Percentiles rank a stretch among this genome's conserved stretches.
Evolutionary conservation across 2,797 vertebrate genomes (phyloP).

Genomic region (Falco berigora): DNA sequence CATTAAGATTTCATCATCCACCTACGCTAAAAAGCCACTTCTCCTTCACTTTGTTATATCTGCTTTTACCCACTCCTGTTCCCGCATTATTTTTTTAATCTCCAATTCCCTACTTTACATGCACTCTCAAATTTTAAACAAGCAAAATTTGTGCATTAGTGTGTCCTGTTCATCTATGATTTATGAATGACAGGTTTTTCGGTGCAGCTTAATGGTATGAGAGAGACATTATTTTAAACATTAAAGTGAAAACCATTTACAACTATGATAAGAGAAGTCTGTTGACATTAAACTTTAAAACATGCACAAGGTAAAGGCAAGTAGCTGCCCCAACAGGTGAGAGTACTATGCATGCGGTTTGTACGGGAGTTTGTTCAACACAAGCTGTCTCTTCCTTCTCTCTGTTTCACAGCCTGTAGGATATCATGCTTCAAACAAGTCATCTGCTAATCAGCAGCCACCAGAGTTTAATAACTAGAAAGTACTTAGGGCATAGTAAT

Average conservation of each 20-base stretch:
- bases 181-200: slow-evolving; percentile 87
- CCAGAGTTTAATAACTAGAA: not conserved
- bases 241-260: slow-evolving; percentile 99
- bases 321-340: slow-evolving; percentile 61
- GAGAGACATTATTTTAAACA: slow-evolving; percentile 99
- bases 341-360: not conserved
- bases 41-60: slow-evolving; percentile 67
- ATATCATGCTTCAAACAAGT: not conserved
- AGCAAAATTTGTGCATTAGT: slow-evolving; percentile 94
- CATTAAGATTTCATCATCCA: slow-evolving; percentile 94
- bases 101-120: slow-evolving; percentile 86
- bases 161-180: slow-evolving; percentile 89
- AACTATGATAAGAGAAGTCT: slow-evolving; percentile 95
- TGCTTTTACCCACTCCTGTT: slow-evolving; percentile 77
- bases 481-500: not conserved
- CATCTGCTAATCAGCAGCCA: not conserved
- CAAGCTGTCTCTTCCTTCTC: slow-evolving; percentile 18
- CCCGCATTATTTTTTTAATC: slow-evolving; percentile 92
- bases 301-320: slow-evolving; percentile 80
- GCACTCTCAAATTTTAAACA: slow-evolving; percentile 85
- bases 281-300: slow-evolving; percentile 95
- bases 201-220: slow-evolving; percentile 90
- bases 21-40: slow-evolving; percentile 81
- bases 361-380: slow-evolving; percentile 50
- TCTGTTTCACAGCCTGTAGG: slow-evolving; percentile 22